Evolutionary conservation across 2,797 vertebrate species (phyloP), one percentile per base, ranked within the genome.

Genomic region (Pelochelys cantorii): DNA sequence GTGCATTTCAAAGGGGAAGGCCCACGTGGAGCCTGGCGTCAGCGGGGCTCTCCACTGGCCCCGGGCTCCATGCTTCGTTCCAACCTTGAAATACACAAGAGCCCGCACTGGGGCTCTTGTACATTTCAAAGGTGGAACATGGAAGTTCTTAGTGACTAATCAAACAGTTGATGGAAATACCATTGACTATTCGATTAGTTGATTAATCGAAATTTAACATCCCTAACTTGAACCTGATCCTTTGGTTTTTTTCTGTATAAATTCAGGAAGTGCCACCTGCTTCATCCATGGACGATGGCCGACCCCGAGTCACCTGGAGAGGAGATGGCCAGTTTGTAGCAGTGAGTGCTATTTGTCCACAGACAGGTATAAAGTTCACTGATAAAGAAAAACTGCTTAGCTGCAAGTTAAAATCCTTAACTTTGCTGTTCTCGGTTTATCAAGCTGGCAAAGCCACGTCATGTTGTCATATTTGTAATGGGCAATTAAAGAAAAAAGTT

Each of bases 321-420:
- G 99, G 99, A 1, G 99, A 99, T 0, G 99, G 99, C 2, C 99
- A 99, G 86, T 98, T 99, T 86, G 99, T 99, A 97, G 99, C 99
- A 8, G 98, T 99, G 94, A 98, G 99, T 54, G 97, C 98, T 56
- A 90, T 99, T 86, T 99, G 99, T 94, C 98, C 97, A 85, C 97
- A 98, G 87, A 98, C 98, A 88, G 99, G 99, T 99, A 98, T 86
- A 95, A 75, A 81, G 90, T 86, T 78, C 94, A 80, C 29, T 62
- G 60, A 29, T 31, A 13, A 29, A 31, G 60, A 62, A 62, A 31
- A 62, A 84, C 31, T 93, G 68, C 9, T 42, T 22, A 37, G 10
- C 68, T 34, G 20, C 20, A 34, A 37, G 37, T 83, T 75, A 68
- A 65, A 88, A 37, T 85, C 79, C 1, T 11, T 37, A 14, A 0